Percentiles rank a stretch among this genome's conserved stretches.
Conservation (phyloP, 2,113 vertebrate genomes). For the Strigops habroptila region DNA sequence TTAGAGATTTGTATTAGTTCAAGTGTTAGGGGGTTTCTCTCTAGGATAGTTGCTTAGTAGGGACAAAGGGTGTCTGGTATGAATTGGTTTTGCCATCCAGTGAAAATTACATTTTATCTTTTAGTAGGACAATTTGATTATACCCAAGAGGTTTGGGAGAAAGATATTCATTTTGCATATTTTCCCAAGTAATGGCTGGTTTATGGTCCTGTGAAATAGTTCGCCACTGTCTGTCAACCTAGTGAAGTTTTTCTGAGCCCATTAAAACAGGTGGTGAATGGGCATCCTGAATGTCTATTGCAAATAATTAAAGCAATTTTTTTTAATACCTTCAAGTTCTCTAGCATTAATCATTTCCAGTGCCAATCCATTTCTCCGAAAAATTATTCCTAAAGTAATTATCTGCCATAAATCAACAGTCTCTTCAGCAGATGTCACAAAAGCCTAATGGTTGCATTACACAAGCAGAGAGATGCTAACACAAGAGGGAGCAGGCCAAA, state of each 20-base stretch:
- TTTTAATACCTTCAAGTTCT: neutral
- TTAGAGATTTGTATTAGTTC: neutral
- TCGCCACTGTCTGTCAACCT: neutral
- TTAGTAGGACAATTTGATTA: neutral
- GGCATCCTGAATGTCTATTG: neutral
- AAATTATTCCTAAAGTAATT: neutral
- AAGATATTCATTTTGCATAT: neutral
- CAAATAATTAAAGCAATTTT: neutral
- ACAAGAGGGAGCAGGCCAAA: neutral
- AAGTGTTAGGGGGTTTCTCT: neutral
- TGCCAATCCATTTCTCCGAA: neutral
- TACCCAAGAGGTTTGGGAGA: neutral
- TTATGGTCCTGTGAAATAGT: neutral
- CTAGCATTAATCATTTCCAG: neutral
- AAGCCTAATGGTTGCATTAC: neutral
- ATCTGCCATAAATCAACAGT: neutral
- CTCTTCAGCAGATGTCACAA: neutral
- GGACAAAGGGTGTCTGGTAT: neutral
- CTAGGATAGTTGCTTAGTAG: neutral
- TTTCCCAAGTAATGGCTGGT: neutral
- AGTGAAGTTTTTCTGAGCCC: neutral
- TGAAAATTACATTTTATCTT: neutral
- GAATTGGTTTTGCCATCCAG: neutral
- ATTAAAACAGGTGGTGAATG: constrained; percentile 5
- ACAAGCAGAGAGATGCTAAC: neutral